Evolutionary conservation across 2,113 vertebrate species (phyloP).

Genomic region (Clarias magur): DNA sequence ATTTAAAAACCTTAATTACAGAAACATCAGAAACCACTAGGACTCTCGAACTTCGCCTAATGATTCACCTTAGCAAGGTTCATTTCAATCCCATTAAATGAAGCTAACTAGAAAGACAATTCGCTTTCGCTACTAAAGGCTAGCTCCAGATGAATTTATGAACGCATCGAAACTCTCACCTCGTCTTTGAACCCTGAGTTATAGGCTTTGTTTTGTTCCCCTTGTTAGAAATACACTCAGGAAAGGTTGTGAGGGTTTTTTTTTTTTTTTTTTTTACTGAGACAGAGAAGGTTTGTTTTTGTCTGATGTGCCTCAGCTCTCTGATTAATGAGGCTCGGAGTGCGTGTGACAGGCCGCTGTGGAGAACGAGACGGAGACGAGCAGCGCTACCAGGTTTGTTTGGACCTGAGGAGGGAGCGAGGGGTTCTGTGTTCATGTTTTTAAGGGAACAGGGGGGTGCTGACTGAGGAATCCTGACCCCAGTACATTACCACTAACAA

Average conservation of each 20-base stretch:
- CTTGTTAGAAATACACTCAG: background rate
- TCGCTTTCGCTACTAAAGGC: background rate
- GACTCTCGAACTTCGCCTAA: background rate
- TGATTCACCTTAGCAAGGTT: background rate
- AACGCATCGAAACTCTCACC: background rate
- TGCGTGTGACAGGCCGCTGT: constrained; percentile 68
- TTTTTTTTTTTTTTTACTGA: background rate
- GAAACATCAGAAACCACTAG: background rate
- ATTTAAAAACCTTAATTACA: background rate
- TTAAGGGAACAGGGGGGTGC: constrained; percentile 71
- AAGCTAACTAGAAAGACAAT: background rate
- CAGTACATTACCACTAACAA: constrained; percentile 62
- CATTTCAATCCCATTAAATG: background rate
- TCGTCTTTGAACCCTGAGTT: background rate
- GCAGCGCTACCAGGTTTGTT: constrained; percentile 72
- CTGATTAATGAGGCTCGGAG: constrained; percentile 77
- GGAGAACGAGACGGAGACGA: constrained; percentile 60
- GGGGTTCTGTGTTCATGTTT: constrained; percentile 72
- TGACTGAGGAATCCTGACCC: constrained; percentile 79
- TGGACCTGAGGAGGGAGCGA: constrained; percentile 64
- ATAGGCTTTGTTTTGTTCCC: background rate
- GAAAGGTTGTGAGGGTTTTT: background rate
- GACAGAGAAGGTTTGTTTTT: constrained; percentile 31
- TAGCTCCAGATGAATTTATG: too few relatives aligned
- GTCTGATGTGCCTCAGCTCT: constrained; percentile 70